Conservation (phyloP, 2,888 invertebrate genomes). For the Calameuta filiformis region DNA sequence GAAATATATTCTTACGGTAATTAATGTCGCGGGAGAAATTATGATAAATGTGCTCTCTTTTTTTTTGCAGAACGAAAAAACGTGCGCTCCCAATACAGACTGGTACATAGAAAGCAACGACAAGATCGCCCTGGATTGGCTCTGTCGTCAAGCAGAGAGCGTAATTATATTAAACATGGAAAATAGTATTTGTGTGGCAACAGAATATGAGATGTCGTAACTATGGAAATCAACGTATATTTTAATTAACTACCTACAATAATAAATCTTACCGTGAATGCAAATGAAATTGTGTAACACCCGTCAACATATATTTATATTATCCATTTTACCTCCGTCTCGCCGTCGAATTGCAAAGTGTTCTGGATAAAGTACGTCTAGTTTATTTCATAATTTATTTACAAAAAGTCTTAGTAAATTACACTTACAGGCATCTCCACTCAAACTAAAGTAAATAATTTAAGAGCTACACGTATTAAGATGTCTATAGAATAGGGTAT, state of each 20-base stretch:
- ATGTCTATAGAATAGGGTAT: constrained; percentile 60
- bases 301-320: not conserved
- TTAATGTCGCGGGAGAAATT: not conserved
- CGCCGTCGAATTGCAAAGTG: constrained; percentile 9
- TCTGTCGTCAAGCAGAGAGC: constrained; percentile 80
- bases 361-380: constrained; percentile 65
- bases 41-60: constrained; percentile 21
- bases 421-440: constrained; percentile 66
- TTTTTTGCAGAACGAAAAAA: constrained; percentile 67
- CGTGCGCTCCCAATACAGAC: constrained; percentile 58
- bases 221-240: constrained; percentile 49
- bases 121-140: constrained; percentile 74
- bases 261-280: constrained; percentile 43
- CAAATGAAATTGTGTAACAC: constrained; percentile 17
- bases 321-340: not conserved
- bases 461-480: constrained; percentile 65
- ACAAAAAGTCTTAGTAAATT: constrained; percentile 66
- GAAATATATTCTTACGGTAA: not conserved
- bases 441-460: constrained; percentile 65
- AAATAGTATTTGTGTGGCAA: constrained; percentile 66
- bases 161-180: constrained; percentile 80
- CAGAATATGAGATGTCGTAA: constrained; percentile 16
- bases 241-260: constrained; percentile 51
- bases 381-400: constrained; percentile 66
- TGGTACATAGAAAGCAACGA: constrained; percentile 76